Conservation (phyloP, 2,888 invertebrate species). For the Phymatocera aterrima region DNA sequence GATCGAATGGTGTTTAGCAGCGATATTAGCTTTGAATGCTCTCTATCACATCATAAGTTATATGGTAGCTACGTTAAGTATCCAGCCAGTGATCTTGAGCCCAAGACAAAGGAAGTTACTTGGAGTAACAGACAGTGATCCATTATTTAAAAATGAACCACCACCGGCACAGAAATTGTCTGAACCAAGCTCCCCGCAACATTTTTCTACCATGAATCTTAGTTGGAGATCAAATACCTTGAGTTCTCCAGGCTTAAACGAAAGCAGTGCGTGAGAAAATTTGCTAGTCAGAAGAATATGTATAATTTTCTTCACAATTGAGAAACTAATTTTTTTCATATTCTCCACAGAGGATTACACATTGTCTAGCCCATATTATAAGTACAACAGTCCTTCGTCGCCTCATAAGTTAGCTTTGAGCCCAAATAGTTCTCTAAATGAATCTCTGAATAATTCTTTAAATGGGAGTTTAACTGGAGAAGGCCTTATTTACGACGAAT, state of each 20-base stretch:
- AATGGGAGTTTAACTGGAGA: conserved; percentile 66
- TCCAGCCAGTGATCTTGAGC: conserved; percentile 75
- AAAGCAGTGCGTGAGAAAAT: conserved; percentile 59
- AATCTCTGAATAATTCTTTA: conserved; percentile 63
- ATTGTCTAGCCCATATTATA: conserved; percentile 61
- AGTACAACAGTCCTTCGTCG: conserved; percentile 58
- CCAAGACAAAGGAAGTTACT: conserved; percentile 77
- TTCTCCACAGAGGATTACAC: conserved; percentile 61
- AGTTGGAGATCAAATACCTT: conserved; percentile 63
- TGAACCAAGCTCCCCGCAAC: conserved; percentile 60
- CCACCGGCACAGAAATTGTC: conserved; percentile 52
- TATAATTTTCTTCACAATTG: neutral
- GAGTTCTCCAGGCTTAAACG: conserved; percentile 63
- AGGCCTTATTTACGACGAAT: conserved; percentile 67
- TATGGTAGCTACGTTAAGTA: conserved; percentile 71
- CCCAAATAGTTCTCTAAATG: conserved; percentile 63
- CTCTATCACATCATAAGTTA: conserved; percentile 77
- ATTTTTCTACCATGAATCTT: conserved; percentile 65
- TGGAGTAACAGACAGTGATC: conserved; percentile 75
- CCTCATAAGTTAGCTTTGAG: conserved; percentile 60
- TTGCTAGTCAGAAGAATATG: neutral
- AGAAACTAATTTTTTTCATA: neutral
- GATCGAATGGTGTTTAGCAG: conserved; percentile 70
- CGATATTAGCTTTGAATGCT: conserved; percentile 75
- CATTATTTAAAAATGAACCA: conserved; percentile 62